Base-by-base conservation (phyloP, 2,113 vertebrate genomes). In the Illadopsis cleaveri region DNA sequence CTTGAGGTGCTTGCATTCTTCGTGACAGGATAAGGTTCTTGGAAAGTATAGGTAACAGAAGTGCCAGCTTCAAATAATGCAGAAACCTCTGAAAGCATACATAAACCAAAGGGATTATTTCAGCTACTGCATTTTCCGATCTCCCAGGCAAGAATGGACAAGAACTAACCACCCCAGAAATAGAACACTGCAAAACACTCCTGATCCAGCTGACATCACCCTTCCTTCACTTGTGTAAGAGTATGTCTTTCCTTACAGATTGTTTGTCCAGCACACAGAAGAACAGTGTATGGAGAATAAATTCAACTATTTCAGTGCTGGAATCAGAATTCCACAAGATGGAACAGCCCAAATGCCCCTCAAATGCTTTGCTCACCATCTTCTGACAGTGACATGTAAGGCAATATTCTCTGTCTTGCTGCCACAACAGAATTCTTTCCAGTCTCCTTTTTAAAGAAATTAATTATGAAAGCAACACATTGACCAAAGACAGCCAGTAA, bases 21-120 rank as follows among this genome's bases (percentile, higher is more conserved):
- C 84, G 98, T 99, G 94, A 99, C 99, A 2, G 99, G 99, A 94
- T 99, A 99, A 13, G 99, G 99, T 89, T 99, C 99, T 98, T 99
- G 99, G 95, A 99, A 99, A 90, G 97, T 97, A 91, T 99, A 99
- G 57, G 98, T 99, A 94, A 99, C 96, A 0, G 99, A 99, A 62
- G 99, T 99, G 73, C 98, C 96, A 1, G 96, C 97, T 97, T 99
- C 99, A 96, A 99, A 99, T 94, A 99, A 96, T 68, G 99, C 99
- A 30, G 99, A 99, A 96, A 99, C 98, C 92, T 99, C 99, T 99
- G 99, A 60, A 98, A 97, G 51, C 64, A 95, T 18, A 94, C 30
- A 79, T 37, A 94, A 87, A 94, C 19, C 71, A 94, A 78, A 51
- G 62, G 20, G 81, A 83, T 53, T 20, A 68, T 68, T 82, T 89